Conservation (phyloP, 2,113 vertebrate genomes). For the Sprattus sprattus region DNA sequence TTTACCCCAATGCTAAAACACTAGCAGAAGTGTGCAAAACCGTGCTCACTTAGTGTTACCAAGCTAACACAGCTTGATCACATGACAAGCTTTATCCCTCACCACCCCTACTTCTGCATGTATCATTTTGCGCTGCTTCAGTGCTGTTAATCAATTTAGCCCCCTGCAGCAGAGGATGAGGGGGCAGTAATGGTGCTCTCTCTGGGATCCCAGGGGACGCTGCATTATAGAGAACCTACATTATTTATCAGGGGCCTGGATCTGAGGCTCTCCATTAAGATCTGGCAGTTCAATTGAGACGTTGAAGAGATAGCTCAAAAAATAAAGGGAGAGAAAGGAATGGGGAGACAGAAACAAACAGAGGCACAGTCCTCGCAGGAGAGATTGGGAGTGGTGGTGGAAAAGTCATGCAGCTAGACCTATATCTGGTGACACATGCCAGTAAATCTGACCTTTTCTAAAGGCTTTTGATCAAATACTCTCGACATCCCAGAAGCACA, state of each 20-base stretch:
- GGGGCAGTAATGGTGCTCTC: slow-evolving; percentile 99
- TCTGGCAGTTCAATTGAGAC: slow-evolving; percentile 80
- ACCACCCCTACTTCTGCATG: slow-evolving; percentile 78
- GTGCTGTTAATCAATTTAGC: slow-evolving; percentile 99
- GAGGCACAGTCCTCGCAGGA: background rate
- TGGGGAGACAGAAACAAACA: background rate
- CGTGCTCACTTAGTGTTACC: slow-evolving; percentile 1
- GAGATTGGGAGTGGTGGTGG: background rate
- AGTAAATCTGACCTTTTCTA: background rate
- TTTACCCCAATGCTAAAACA: background rate
- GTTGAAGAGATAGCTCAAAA: slow-evolving; percentile 64
- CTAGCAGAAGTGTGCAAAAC: background rate
- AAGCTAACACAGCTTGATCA: slow-evolving; percentile 64
- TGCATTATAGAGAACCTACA: slow-evolving; percentile 97
- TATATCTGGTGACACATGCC: background rate
- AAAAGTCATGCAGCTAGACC: background rate
- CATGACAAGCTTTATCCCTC: slow-evolving; percentile 75
- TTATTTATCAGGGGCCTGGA: slow-evolving; percentile 98
- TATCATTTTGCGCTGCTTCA: slow-evolving; percentile 97
- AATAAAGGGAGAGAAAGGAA: slow-evolving; percentile 48
- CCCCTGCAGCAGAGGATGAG: slow-evolving; percentile 85
- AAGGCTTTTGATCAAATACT: background rate
- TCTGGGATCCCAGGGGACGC: slow-evolving; percentile 82
- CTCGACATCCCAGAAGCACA: background rate
- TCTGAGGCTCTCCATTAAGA: slow-evolving; percentile 90